phyloP scores from a whole-genome alignment of 2,888 invertebrate genomes.

The Charanyca ferruginea region DNA sequence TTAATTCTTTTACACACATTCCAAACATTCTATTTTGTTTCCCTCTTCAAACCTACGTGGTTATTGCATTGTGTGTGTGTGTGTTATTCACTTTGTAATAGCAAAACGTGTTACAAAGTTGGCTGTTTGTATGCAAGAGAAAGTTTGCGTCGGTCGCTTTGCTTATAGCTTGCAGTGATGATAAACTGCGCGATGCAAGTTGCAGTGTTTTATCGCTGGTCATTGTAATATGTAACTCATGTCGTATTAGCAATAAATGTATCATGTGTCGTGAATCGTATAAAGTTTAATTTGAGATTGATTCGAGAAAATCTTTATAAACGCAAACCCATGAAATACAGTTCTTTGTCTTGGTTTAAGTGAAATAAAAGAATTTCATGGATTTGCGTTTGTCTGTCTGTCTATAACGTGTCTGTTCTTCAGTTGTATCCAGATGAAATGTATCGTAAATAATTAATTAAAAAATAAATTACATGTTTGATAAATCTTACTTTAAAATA shows the following conservation, averaged over 20 bases:
- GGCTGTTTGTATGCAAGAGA: slow-evolving; percentile 15
- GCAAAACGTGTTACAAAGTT: slow-evolving; percentile 30
- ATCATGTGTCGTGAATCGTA: slow-evolving; percentile 31
- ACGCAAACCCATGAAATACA: too few species aligned
- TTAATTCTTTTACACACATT: background rate
- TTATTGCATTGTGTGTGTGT: background rate
- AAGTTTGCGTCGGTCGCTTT: slow-evolving; percentile 32
- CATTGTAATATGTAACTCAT: background rate
- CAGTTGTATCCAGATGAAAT: too few species aligned
- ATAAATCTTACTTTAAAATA: too few species aligned
- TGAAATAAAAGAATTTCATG: too few species aligned
- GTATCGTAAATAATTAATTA: too few species aligned
- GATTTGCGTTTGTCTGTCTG: too few species aligned
- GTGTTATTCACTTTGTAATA: slow-evolving; percentile 34
- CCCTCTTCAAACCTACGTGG: too few species aligned
- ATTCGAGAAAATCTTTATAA: background rate
- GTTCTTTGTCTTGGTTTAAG: too few species aligned
- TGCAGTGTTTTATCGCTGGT: slow-evolving; percentile 12
- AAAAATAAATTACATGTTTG: too few species aligned
- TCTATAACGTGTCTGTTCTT: too few species aligned
- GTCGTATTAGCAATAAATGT: too few species aligned
- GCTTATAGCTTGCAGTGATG: slow-evolving; percentile 22
- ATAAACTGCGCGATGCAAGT: slow-evolving; percentile 10
- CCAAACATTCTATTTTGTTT: background rate
- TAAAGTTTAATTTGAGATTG: slow-evolving; percentile 18